A percentile compares a stretch with the other conserved stretches of the same genome.
Evolutionary conservation across 2,113 vertebrate species (phyloP).

Genomic region (Eurystomus gularis): DNA sequence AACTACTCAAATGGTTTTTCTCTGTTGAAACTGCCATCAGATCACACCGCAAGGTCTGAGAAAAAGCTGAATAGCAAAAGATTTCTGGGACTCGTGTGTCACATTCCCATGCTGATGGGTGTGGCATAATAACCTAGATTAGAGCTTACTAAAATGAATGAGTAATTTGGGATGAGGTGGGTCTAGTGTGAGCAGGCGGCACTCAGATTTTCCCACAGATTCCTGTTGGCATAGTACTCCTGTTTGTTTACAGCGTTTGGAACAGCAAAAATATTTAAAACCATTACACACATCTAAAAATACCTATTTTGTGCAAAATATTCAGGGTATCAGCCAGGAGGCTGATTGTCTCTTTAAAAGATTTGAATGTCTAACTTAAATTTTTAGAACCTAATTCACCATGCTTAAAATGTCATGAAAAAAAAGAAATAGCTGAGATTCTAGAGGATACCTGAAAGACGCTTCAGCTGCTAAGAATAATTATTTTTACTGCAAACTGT

Average conservation of each 20-base stretch:
- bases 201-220: conserved; percentile 53
- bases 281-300: not conserved
- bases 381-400: not conserved
- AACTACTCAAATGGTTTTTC: not conserved
- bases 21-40: not conserved
- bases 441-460: not conserved
- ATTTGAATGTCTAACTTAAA: not conserved
- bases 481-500: not conserved
- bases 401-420: not conserved
- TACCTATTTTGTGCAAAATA: not conserved
- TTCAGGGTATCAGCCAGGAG: not conserved
- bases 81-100: conserved; percentile 7
- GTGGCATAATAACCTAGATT: conserved; percentile 55
- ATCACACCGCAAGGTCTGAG: not conserved
- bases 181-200: conserved; percentile 7
- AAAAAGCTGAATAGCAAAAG: conserved; percentile 1
- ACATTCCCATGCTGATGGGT: conserved; percentile 35
- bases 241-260: not conserved
- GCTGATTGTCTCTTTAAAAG: not conserved
- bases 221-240: not conserved
- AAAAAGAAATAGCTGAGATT: not conserved
- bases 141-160: not conserved
- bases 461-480: not conserved
- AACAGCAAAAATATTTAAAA: not conserved
- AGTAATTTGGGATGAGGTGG: conserved; percentile 29